Evolutionary conservation across 2,888 invertebrate genomes (phyloP), one percentile per base, ranked within the genome.

Genomic region (Litoditis marina): DNA sequence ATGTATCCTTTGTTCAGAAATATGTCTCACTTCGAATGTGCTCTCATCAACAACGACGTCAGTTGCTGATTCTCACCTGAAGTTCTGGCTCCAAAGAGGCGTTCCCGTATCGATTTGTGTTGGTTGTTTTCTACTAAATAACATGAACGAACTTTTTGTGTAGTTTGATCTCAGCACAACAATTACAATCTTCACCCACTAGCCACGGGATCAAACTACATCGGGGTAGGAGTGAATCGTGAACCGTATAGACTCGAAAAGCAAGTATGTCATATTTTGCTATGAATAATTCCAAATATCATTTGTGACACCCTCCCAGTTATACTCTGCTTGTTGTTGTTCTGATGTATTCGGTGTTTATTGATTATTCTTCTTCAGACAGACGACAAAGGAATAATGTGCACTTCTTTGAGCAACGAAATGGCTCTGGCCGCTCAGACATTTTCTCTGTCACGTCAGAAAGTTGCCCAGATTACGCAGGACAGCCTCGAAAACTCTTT

Each of bases 11-110:
- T 16, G n/a, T 56, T 52, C 51, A 70, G 70, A 71, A 58, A 62
- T 68, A 19, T 71, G 71, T 49, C 42, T 69, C 2, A 55, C 71
- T 11, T 71, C 71, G 3, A 71, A 71, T 47, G 28, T 57, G n/a
- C 28, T 57, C 16, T 56, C 51, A 16, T 51, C 52, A 34, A 66
- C 71, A 16, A 54, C 53, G 0, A 2, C 42, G 16, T 53, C 50
- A 3, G 19, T 57, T 0, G 36, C 30, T 5, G 55, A 66, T 6
- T 60, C 64, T 4, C 71, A 71, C 42, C 65, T 63, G 16, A 25
- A 11, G 5, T 66, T 57, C 34, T 71, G 71, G 71, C 46, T 19
- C 31, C 44, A 52, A 27, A 47, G 16, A 5, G 65, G 63, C 2
- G n/a, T 13, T n/a, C n/a, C n/a, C n/a, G n/a, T n/a, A n/a, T n/a